Conservation (phyloP, 1,140 invertebrate species). For the Lanistes nyassanus region DNA sequence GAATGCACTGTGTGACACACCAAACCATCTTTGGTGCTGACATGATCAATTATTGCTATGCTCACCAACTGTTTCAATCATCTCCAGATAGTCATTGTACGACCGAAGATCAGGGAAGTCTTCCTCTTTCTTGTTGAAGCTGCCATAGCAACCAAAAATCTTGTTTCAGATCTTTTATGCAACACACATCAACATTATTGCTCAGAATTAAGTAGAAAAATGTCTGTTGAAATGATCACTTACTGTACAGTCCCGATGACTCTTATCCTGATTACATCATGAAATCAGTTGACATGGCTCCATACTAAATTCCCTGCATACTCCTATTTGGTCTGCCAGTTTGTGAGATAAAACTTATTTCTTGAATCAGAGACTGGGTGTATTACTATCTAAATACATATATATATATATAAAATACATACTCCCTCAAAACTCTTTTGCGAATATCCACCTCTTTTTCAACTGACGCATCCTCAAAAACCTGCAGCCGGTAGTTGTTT, state of each 20-base stretch:
- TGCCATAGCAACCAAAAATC: slow-evolving; percentile 33
- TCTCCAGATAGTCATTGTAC: slow-evolving; percentile 62
- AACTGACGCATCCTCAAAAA: slow-evolving; percentile 95
- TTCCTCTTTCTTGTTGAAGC: slow-evolving; percentile 64
- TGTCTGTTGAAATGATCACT: neutral
- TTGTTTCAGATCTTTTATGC: neutral
- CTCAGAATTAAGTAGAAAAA: neutral
- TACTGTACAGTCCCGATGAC: too few species aligned
- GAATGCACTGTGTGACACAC: too few species aligned
- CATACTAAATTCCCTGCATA: too few species aligned
- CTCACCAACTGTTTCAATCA: slow-evolving; percentile 63
- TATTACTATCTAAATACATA: neutral
- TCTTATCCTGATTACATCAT: too few species aligned
- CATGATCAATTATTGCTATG: too few species aligned
- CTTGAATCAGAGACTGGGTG: too few species aligned
- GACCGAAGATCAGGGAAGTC: slow-evolving; percentile 57
- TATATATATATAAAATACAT: slow-evolving; percentile 29
- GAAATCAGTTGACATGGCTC: too few species aligned
- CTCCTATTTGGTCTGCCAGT: too few species aligned
- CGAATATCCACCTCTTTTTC: slow-evolving; percentile 98
- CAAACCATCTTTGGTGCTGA: too few species aligned
- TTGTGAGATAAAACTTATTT: too few species aligned
- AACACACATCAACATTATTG: neutral
- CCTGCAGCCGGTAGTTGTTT: slow-evolving; percentile 90
- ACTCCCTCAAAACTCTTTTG: slow-evolving; percentile 81